Conservation (phyloP, 1,140 invertebrate species). For the Cyrtorhinus lividipennis region DNA sequence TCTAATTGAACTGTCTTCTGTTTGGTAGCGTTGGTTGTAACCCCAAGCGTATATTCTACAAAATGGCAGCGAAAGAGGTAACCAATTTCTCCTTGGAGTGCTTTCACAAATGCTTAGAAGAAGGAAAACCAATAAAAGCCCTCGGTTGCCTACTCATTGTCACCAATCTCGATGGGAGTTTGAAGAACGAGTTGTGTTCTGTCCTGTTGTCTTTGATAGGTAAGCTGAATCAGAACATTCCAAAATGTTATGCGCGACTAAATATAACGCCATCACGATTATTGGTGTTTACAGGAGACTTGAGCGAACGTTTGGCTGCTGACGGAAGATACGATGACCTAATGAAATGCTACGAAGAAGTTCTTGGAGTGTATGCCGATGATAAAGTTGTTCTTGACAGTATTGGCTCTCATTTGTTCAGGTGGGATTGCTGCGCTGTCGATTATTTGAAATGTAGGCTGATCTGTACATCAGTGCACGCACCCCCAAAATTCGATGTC, state of each 20-base stretch:
- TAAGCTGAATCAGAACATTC: constrained; percentile 20
- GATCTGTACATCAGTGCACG: no score
- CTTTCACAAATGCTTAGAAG: background rate
- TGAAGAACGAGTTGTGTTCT: constrained; percentile 28
- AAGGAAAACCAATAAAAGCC: constrained; percentile 28
- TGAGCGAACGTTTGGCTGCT: constrained; percentile 27
- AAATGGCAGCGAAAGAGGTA: background rate
- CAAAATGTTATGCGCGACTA: background rate
- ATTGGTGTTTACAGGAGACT: constrained; percentile 15
- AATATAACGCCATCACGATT: no score
- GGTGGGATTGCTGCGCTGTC: no score
- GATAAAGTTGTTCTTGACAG: constrained; percentile 30
- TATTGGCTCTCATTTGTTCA: constrained; percentile 30
- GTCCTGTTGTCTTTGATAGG: constrained; percentile 27
- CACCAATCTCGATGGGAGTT: constrained; percentile 28
- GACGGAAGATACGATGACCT: constrained; percentile 26
- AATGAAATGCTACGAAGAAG: constrained; percentile 33
- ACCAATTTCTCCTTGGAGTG: background rate
- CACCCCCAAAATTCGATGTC: no score
- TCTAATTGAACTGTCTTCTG: no score
- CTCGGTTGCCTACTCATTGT: constrained; percentile 31
- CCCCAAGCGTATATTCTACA: no score
- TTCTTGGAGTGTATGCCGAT: constrained; percentile 30
- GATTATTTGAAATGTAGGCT: no score
- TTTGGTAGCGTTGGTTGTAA: no score